phyloP scores from a whole-genome alignment of 2,113 vertebrate species.

The Scomber japonicus region DNA sequence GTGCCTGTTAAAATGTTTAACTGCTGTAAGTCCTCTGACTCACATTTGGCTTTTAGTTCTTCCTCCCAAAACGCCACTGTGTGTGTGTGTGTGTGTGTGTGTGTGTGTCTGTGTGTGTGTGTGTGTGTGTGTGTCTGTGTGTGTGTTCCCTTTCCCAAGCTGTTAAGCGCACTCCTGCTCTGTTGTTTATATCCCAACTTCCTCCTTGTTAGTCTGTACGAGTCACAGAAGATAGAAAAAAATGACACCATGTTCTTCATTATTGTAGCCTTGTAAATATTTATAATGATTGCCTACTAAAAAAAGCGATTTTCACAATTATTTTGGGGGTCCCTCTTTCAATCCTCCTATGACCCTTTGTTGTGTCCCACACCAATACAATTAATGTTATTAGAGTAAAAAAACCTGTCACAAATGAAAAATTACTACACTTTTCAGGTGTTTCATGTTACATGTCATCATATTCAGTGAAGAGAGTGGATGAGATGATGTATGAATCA shows the following conservation, averaged over 20 bases:
- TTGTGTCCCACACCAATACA: not conserved
- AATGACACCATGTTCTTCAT: not conserved
- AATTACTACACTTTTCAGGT: not conserved
- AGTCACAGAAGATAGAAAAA: constrained; percentile 44
- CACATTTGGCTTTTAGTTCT: constrained; percentile 74
- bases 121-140: constrained; percentile 38
- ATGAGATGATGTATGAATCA: not conserved
- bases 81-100: constrained; percentile 35
- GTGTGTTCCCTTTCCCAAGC: constrained; percentile 40
- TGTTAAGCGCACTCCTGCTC: constrained; percentile 41
- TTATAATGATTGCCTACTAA: constrained; percentile 15
- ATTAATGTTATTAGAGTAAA: not conserved
- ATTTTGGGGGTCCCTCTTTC: not conserved
- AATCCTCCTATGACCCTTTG: not conserved
- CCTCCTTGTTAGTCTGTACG: constrained; percentile 35
- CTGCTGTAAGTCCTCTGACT: constrained; percentile 74
- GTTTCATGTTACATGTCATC: not conserved
- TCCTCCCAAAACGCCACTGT: constrained; percentile 45
- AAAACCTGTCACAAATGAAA: not conserved
- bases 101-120: constrained; percentile 23
- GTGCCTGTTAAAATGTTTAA: constrained; percentile 76
- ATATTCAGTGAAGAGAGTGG: not conserved
- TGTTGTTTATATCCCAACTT: constrained; percentile 60
- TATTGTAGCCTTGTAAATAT: constrained; percentile 47
- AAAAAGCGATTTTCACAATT: not conserved